Evolutionary conservation across 2,113 vertebrate genomes (phyloP), one percentile per base, ranked within the genome.

Genomic region (Elanoides forficatus): DNA sequence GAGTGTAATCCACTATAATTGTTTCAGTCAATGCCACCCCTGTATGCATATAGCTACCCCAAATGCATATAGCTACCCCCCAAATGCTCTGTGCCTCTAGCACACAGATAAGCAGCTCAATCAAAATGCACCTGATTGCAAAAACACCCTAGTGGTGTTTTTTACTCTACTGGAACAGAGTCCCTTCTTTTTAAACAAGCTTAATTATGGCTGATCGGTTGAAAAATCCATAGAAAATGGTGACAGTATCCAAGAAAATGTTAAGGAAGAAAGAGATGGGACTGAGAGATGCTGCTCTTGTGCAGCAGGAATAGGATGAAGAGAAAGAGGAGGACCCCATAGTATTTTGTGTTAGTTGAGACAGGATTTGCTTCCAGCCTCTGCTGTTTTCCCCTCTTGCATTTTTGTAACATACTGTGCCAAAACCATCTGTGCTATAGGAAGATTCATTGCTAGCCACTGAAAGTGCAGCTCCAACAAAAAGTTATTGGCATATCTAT

Each of bases 11-110:
- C 12, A n/a, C 65, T 81, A 0, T 36, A 32, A 58, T 26, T 27
- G 20, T 11, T 82, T 63, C 34, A 6, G 4, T 63, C 56, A 40
- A 12, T 5, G 3, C 43, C 40, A 27, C 26, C 15, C 23, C 2
- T 1, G 0, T 1, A 11, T 2, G 11, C 34, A 4, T 13, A 2
- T 1, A 4, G 21, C 34, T 15, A 15, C 47, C 58, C 63, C 30
- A 34, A 63, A 30, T 2, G 42, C 29, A 4, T 13, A 2, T 1
- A 4, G 21, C 34, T 18, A 15, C 47, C 58, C 23, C 58, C 58
- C 30, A 34, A 63, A 30, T 2, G 42, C 29, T 13, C 43, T 3
- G 10, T 12, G 32, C 38, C 47, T 55, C 15, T 9, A 38, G n/a
- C 18, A 25, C 36, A 7, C 0, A 3, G 11, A 7, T 6, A 26